A percentile compares a stretch with the other conserved stretches of the same genome.
Evolutionary conservation across 2,797 vertebrate genomes (phyloP).

Genomic region (Sibirionetta formosa): DNA sequence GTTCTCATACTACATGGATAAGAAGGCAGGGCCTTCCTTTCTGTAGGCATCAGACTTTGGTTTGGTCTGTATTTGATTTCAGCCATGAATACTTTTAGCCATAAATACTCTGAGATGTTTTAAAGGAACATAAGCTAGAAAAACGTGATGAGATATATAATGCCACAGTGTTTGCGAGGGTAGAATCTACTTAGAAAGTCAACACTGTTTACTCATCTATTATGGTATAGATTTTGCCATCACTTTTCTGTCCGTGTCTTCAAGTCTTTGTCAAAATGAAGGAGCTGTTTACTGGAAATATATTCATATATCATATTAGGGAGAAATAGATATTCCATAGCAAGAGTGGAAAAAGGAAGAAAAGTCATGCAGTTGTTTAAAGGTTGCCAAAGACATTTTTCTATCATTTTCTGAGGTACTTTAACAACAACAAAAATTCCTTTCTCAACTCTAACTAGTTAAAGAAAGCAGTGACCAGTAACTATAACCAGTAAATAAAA

Average conservation of each 20-base stretch:
- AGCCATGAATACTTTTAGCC: not conserved
- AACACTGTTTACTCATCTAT: not conserved
- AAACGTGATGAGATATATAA: not conserved
- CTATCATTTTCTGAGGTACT: not conserved
- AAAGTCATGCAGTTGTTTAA: not conserved
- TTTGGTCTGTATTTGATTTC: not conserved
- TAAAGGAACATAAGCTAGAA: not conserved
- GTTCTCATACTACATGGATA: accelerated
- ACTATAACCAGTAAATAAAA: not conserved
- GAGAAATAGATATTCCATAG: not conserved
- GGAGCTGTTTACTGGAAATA: not conserved
- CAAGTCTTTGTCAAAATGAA: not conserved
- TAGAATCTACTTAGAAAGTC: not conserved
- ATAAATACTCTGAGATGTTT: not conserved
- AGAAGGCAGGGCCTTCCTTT: not conserved
- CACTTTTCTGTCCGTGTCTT: not conserved
- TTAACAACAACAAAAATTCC: not conserved
- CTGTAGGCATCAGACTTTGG: not conserved
- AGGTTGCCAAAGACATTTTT: not conserved
- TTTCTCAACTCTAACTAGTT: not conserved
- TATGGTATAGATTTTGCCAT: not conserved
- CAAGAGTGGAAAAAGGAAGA: not conserved
- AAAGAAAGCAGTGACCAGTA: not conserved
- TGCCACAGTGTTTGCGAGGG: not conserved
- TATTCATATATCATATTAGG: not conserved